phyloP scores from a whole-genome alignment of 2,797 vertebrate species.

The Halcyon leucocephala region DNA sequence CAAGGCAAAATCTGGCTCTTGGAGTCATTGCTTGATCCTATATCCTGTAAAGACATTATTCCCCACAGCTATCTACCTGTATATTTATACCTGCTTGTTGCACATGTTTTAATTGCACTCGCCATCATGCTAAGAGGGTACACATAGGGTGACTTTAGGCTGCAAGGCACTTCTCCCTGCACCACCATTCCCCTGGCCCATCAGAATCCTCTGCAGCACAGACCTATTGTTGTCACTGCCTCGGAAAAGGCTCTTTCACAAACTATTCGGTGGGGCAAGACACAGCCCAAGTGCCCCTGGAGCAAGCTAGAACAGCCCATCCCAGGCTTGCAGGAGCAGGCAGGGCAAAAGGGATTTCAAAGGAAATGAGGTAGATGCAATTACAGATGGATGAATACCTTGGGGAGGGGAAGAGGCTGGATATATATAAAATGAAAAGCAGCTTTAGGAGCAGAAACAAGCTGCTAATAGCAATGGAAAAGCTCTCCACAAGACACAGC shows the following conservation, averaged over 20 bases:
- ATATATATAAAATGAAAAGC: background rate
- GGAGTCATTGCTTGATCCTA: background rate
- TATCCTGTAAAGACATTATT: background rate
- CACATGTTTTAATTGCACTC: background rate
- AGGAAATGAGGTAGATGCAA: background rate
- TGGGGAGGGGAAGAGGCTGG: background rate
- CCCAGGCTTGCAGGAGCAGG: background rate
- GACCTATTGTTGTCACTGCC: background rate
- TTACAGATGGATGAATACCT: background rate
- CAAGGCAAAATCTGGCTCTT: background rate
- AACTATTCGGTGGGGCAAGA: background rate
- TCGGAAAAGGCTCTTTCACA: background rate
- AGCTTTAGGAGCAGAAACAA: background rate
- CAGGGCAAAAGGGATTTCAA: background rate
- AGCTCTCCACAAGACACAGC: slow-evolving; percentile 35
- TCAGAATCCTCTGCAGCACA: background rate
- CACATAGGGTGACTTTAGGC: background rate
- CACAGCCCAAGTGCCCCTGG: fast-evolving
- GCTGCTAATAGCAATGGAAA: slow-evolving; percentile 16
- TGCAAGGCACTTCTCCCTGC: background rate
- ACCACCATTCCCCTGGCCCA: background rate
- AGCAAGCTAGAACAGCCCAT: background rate
- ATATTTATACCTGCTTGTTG: background rate
- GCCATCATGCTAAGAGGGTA: background rate
- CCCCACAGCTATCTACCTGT: background rate